Percentiles rank a stretch among this genome's conserved stretches.
Conservation (phyloP, 1,140 invertebrate genomes). For the fruit fly (Drosophila melanogaster) region DNA sequence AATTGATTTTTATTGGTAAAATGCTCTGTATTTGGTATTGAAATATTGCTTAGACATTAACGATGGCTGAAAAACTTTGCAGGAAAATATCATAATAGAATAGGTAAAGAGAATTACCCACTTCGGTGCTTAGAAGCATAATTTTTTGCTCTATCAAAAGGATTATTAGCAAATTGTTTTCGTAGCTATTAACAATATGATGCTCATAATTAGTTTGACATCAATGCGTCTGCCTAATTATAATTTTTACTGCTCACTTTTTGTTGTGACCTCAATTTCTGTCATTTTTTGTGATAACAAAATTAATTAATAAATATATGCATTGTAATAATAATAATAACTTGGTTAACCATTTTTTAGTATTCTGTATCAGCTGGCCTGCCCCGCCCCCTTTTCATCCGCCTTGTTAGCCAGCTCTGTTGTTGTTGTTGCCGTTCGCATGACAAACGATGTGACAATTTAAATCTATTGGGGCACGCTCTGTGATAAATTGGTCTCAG, state of each 20-base stretch:
- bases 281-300: background rate
- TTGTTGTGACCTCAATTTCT: background rate
- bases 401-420: background rate
- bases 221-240: slow-evolving; percentile 53
- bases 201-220: slow-evolving; percentile 54
- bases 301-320: slow-evolving; percentile 54
- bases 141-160: slow-evolving; percentile 12
- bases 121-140: background rate
- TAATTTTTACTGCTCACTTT: background rate
- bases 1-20: background rate
- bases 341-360: slow-evolving; percentile 9
- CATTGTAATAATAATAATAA: slow-evolving; percentile 49
- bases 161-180: slow-evolving; percentile 55
- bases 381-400: background rate
- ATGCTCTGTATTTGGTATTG: background rate
- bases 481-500: slow-evolving; percentile 71
- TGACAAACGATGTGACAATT: slow-evolving; percentile 81
- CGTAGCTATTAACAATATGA: slow-evolving; percentile 34
- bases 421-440: slow-evolving; percentile 28
- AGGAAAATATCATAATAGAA: too few species aligned
- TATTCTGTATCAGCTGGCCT: slow-evolving; percentile 24
- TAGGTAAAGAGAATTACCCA: background rate
- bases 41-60: too few species aligned
- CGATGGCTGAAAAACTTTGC: too few species aligned
- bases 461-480: slow-evolving; percentile 75